Percentiles rank a stretch among this genome's conserved stretches.
Conservation (phyloP, 2,113 vertebrate species). For the Ariopsis seemanni region DNA sequence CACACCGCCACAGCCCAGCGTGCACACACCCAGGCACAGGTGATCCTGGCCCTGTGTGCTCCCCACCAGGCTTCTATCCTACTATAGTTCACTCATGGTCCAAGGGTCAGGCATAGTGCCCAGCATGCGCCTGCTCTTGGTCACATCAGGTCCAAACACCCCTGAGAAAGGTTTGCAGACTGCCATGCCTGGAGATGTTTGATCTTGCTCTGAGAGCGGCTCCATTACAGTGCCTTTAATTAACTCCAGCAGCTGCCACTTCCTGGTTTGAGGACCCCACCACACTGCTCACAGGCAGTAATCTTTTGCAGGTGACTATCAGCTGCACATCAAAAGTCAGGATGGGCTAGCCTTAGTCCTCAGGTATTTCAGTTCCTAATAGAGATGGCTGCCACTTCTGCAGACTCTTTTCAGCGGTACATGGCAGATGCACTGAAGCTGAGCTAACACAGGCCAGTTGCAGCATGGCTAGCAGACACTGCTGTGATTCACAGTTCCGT, state of each 20-base stretch:
- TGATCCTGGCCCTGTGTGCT: constrained; percentile 66
- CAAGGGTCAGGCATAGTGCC: constrained; percentile 67
- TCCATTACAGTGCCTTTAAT: constrained; percentile 81
- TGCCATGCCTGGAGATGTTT: constrained; percentile 73
- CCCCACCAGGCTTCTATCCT: constrained; percentile 63
- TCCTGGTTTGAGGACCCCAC: constrained; percentile 74
- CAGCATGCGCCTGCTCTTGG: constrained; percentile 68
- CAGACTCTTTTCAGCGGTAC: constrained; percentile 32
- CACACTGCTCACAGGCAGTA: constrained; percentile 72
- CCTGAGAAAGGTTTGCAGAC: constrained; percentile 70
- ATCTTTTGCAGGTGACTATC: constrained; percentile 84
- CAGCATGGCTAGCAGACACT: constrained; percentile 58
- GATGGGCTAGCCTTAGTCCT: constrained; percentile 46
- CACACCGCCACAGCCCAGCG: constrained; percentile 61
- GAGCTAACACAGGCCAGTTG: constrained; percentile 60
- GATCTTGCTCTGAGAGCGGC: constrained; percentile 67
- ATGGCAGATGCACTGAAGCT: constrained; percentile 51
- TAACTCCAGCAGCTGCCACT: constrained; percentile 82
- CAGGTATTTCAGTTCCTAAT: constrained; percentile 55
- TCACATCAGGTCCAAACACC: constrained; percentile 69
- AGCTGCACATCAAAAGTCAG: constrained; percentile 52
- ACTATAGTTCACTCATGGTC: constrained; percentile 57
- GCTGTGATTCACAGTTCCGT: constrained; percentile 57
- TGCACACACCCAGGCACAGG: constrained; percentile 69
- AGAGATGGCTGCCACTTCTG: constrained; percentile 26